Conservation (phyloP, 2,888 invertebrate genomes). For the Chamaedrilus cognettii region DNA sequence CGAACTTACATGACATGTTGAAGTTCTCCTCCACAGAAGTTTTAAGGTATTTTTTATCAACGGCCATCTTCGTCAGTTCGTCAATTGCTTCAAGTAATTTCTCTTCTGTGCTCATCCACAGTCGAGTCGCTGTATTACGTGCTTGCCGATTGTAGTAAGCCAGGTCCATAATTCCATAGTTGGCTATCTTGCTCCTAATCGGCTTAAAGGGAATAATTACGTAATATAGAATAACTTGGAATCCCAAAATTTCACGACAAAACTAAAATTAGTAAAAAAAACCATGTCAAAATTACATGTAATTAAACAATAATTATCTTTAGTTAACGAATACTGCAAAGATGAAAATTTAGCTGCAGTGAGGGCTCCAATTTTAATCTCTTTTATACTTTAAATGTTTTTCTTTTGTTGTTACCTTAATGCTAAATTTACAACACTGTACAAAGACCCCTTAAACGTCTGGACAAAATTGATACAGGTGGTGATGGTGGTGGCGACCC, state of each 20-base stretch:
- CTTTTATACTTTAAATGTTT: too few relatives aligned
- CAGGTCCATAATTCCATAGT: slow-evolving; percentile 8
- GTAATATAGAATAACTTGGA: background rate
- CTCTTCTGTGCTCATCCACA: slow-evolving; percentile 6
- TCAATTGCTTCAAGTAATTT: background rate
- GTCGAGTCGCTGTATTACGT: slow-evolving; percentile 3
- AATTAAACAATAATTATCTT: too few relatives aligned
- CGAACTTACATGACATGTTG: background rate
- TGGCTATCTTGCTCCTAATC: slow-evolving; percentile 2
- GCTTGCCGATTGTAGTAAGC: slow-evolving; percentile 8
- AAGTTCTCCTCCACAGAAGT: background rate
- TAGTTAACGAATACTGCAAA: too few relatives aligned
- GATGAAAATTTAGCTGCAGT: background rate
- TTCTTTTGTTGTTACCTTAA: too few relatives aligned
- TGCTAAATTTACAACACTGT: too few relatives aligned
- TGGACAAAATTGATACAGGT: too few relatives aligned
- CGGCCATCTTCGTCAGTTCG: background rate
- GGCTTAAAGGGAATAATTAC: background rate
- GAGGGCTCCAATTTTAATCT: background rate
- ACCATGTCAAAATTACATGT: too few relatives aligned
- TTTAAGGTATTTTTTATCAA: background rate
- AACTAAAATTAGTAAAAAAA: too few relatives aligned
- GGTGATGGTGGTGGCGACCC: too few relatives aligned
- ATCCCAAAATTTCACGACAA: too few relatives aligned
- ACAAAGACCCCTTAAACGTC: too few relatives aligned